phyloP scores from a whole-genome alignment of 2,113 vertebrate genomes.

The Oenanthe oenanthe region DNA sequence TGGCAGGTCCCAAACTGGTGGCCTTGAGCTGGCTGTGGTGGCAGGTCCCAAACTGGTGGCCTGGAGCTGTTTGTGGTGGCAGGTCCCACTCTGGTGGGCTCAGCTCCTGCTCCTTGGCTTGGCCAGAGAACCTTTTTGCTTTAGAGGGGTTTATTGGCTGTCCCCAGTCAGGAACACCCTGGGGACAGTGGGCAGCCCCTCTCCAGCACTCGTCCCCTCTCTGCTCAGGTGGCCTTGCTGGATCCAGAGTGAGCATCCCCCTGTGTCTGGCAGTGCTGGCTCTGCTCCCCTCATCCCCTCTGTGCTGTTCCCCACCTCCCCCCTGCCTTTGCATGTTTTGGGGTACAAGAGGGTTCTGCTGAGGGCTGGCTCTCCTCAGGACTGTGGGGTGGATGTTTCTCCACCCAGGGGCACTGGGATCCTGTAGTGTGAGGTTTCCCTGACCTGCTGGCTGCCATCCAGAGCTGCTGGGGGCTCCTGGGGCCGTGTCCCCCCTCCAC shows the following conservation, averaged over 20 bases:
- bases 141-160: not conserved
- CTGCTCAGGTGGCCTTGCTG: not conserved
- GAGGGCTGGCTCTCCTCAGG: not conserved
- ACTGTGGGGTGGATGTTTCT: not conserved
- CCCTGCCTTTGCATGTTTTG: not conserved
- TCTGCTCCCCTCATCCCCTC: not conserved
- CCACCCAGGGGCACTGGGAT: not conserved
- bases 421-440: not conserved
- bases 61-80: not conserved
- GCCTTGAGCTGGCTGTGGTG: accelerated
- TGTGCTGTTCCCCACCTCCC: not conserved
- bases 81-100: too few relatives aligned
- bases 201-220: accelerated
- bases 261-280: not conserved
- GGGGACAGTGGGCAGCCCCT: not conserved
- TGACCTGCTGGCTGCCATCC: accelerated
- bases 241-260: not conserved
- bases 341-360: not conserved
- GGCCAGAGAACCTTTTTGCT: accelerated
- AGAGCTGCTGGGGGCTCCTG: not conserved
- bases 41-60: accelerated
- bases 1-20: too few relatives aligned
- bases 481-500: accelerated
- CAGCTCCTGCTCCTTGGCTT: not conserved
- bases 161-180: not conserved